These are phyloP conservation scores for Orthosia cruda DNA, from an alignment of 2,888 invertebrate species.

Conservation along the genomic window DNA sequence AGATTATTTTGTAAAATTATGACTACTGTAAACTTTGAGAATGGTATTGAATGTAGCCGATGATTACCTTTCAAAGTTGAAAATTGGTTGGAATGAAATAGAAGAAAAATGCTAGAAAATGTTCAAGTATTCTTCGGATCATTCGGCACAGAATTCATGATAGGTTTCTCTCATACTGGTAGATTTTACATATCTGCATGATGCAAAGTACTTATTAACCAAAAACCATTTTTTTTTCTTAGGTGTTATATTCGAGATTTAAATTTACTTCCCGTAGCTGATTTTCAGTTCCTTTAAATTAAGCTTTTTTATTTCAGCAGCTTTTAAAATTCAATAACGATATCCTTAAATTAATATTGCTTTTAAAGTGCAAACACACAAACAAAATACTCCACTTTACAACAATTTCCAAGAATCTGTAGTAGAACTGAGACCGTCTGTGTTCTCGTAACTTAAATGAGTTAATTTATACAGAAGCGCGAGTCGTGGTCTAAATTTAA, in stretches of 20 bases:
- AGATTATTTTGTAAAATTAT: conserved; percentile 26
- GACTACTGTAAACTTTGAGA: neutral
- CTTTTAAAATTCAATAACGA: neutral
- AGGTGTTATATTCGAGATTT: too few species aligned
- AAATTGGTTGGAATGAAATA: neutral
- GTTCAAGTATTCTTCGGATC: neutral
- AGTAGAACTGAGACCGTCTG: conserved; percentile 45
- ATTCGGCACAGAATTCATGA: too few species aligned
- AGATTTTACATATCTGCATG: too few species aligned
- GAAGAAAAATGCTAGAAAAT: too few species aligned
- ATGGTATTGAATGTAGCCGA: neutral
- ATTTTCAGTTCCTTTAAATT: too few species aligned
- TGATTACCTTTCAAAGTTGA: neutral
- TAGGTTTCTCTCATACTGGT: too few species aligned
- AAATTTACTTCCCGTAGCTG: too few species aligned
- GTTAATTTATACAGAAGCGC: conserved; percentile 86
- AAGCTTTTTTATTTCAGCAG: neutral
- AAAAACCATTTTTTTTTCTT: too few species aligned
- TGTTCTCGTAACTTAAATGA: conserved; percentile 73
- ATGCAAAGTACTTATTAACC: too few species aligned
- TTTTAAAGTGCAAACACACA: neutral
- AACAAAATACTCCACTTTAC: conserved; percentile 7
- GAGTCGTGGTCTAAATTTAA: conserved; percentile 88
- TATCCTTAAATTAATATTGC: neutral
- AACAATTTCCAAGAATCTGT: conserved; percentile 47